A percentile compares a stretch with the other conserved stretches of the same genome.
Evolutionary conservation across 2,888 invertebrate genomes (phyloP).

Genomic region (Phortica okadai): DNA sequence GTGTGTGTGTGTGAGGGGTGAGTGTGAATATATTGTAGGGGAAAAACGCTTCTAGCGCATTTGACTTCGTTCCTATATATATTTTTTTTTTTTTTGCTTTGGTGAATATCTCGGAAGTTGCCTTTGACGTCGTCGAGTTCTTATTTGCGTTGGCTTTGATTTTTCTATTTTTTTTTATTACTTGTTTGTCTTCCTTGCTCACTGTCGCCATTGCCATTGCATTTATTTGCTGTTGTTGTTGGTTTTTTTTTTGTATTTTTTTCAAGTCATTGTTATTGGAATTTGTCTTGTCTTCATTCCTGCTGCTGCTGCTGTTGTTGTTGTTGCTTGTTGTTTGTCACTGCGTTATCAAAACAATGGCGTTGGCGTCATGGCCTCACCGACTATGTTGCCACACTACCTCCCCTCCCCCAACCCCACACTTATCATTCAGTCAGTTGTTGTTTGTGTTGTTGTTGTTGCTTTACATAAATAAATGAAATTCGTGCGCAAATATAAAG

Average conservation of each 20-base stretch:
- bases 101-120: constrained; percentile 21
- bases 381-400: not conserved
- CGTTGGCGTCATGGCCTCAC: constrained; percentile 25
- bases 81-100: constrained; percentile 51
- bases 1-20: not conserved
- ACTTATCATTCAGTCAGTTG: not conserved
- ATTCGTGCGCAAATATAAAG: constrained; percentile 51
- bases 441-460: constrained; percentile 41
- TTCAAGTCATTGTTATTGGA: constrained; percentile 50
- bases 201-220: constrained; percentile 36
- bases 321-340: constrained; percentile 53
- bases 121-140: constrained; percentile 45
- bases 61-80: constrained; percentile 37
- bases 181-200: constrained; percentile 2
- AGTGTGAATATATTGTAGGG: not conserved
- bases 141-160: constrained; percentile 48
- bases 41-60: too few relatives aligned
- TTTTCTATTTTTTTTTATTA: constrained; percentile 16
- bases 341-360: constrained; percentile 66
- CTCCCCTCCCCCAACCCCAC: not conserved
- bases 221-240: constrained; percentile 43
- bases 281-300: not conserved
- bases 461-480: constrained; percentile 57
- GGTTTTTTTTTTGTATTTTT: constrained; percentile 40
- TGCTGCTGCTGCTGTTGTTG: constrained; percentile 46